Conservation (phyloP, 2,888 invertebrate species). For the Campoplex capitator region DNA sequence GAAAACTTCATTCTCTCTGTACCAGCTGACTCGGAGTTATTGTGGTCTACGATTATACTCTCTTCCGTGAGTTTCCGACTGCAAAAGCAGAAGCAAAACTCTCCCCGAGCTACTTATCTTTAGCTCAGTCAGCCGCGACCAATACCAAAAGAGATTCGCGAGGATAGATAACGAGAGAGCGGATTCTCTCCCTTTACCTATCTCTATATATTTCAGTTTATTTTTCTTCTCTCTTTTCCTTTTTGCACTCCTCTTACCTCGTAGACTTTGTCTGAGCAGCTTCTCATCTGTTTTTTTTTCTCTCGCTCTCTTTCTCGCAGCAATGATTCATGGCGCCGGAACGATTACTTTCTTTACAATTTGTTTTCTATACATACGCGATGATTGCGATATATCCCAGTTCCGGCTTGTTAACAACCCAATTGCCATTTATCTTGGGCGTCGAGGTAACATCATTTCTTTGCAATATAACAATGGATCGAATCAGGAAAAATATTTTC, state of each 20-base stretch:
- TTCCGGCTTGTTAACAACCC: conserved; percentile 51
- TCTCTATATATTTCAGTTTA: not conserved
- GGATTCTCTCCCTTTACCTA: conserved; percentile 38
- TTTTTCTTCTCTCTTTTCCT: not conserved
- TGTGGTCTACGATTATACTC: conserved; percentile 36
- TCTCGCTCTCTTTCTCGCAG: not conserved
- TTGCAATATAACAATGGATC: not conserved
- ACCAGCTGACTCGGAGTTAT: conserved; percentile 20
- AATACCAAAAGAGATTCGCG: conserved; percentile 44
- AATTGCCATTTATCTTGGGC: conserved; percentile 34
- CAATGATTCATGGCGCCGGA: conserved; percentile 56
- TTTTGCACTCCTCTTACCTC: conserved; percentile 1
- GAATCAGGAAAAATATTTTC: not conserved
- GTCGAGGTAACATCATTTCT: conserved; percentile 12
- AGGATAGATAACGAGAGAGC: conserved; percentile 49
- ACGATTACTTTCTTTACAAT: conserved; percentile 54
- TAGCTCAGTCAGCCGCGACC: conserved; percentile 60
- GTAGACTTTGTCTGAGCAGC: conserved; percentile 1
- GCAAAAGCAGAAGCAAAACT: conserved; percentile 44
- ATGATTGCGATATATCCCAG: conserved; percentile 31
- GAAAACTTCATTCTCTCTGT: conserved; percentile 33
- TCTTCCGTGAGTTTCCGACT: conserved; percentile 4
- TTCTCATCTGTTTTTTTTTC: conserved; percentile 25
- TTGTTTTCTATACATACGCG: conserved; percentile 14
- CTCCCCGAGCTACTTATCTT: conserved; percentile 41